Evolutionary conservation across 2,113 vertebrate genomes (phyloP).

Genomic region (Neolamprologus modestus): DNA sequence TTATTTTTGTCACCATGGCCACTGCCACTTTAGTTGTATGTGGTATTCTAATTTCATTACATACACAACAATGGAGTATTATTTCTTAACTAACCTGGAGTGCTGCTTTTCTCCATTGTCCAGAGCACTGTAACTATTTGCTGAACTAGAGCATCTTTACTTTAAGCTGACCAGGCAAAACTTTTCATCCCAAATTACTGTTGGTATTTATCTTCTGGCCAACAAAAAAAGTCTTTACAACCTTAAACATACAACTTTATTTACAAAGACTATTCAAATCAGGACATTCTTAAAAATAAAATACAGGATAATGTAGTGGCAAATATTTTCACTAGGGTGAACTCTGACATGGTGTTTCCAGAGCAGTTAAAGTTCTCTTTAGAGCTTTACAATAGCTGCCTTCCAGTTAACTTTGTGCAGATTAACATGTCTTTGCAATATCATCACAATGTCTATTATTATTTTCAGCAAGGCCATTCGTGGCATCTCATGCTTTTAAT

Average conservation of each 20-base stretch:
- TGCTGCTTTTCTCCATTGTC: background rate
- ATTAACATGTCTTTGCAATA: background rate
- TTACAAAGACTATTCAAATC: background rate
- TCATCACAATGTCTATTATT: background rate
- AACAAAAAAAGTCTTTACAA: background rate
- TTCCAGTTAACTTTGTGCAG: background rate
- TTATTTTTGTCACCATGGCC: background rate
- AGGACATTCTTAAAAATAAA: background rate
- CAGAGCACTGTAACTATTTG: background rate
- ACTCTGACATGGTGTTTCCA: background rate
- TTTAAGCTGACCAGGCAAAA: background rate
- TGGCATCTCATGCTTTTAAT: background rate
- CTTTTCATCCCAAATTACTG: background rate
- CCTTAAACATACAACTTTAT: background rate
- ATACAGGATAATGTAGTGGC: background rate
- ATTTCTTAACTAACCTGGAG: background rate
- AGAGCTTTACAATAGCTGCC: background rate
- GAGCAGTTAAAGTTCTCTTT: background rate
- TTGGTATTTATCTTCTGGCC: background rate
- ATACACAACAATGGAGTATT: background rate
- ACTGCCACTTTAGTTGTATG: background rate
- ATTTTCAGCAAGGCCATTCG: background rate
- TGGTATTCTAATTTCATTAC: background rate
- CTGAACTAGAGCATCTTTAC: background rate
- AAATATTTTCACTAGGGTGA: background rate